Evolutionary conservation across 2,888 invertebrate species (phyloP).

Genomic region (Dinocampus coccinellae): DNA sequence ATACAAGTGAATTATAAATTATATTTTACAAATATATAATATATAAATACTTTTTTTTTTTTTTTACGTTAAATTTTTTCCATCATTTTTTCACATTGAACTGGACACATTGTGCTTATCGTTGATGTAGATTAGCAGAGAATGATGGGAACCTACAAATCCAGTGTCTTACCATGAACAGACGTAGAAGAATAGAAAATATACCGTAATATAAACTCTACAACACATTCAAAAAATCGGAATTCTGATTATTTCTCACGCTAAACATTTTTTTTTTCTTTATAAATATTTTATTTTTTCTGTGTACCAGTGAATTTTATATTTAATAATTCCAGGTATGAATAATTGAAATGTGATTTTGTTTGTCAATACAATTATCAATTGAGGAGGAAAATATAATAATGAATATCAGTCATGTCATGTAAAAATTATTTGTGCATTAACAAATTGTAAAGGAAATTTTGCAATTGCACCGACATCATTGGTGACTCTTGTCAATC

Average conservation of each 20-base stretch:
- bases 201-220: slow-evolving; percentile 1
- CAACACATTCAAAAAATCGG: neutral
- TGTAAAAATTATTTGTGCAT: slow-evolving; percentile 3
- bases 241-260: neutral
- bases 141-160: neutral
- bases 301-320: neutral
- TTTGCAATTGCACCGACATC: slow-evolving; percentile 35
- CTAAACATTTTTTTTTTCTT: neutral
- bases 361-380: no score
- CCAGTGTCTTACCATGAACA: neutral
- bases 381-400: no score
- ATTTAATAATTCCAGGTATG: no score
- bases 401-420: neutral
- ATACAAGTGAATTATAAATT: no score
- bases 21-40: no score
- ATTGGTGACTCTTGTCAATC: slow-evolving; percentile 34
- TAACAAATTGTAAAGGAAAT: slow-evolving; percentile 36
- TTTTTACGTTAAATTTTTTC: slow-evolving; percentile 18
- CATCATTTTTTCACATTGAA: neutral
- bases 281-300: neutral
- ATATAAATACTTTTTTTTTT: neutral
- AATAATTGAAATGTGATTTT: no score
- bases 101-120: slow-evolving; percentile 33
- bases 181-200: neutral
- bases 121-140: slow-evolving; percentile 5